phyloP scores from a whole-genome alignment of 2,888 invertebrate genomes.

The Neocrepidodera transversa region DNA sequence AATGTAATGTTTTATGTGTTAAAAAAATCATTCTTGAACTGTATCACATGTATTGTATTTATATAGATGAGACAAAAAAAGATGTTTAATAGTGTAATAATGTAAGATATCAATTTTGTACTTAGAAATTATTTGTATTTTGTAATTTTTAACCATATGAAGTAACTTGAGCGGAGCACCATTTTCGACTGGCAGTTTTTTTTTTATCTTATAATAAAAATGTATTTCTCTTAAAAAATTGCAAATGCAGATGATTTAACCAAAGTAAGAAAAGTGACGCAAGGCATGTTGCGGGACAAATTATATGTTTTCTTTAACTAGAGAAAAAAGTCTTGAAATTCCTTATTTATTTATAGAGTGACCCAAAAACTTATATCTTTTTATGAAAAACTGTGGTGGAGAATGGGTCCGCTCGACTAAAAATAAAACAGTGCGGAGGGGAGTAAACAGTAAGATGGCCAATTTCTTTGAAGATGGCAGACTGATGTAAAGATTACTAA shows the following conservation, averaged over 20 bases:
- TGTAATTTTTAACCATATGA: slow-evolving; percentile 48
- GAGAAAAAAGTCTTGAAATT: no score
- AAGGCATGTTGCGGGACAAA: no score
- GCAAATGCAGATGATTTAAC: no score
- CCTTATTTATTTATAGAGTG: no score
- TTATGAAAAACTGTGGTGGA: slow-evolving; percentile 2
- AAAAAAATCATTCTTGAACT: slow-evolving; percentile 52
- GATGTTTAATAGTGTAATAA: slow-evolving; percentile 56
- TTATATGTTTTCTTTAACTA: no score
- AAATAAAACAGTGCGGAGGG: slow-evolving; percentile 47
- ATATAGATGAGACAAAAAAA: slow-evolving; percentile 46
- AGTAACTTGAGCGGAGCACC: slow-evolving; percentile 24
- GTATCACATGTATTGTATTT: slow-evolving; percentile 56
- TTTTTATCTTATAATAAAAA: background rate
- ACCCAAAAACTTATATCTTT: no score
- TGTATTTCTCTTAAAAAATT: no score
- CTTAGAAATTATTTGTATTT: slow-evolving; percentile 54
- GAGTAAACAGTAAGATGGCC: slow-evolving; percentile 52
- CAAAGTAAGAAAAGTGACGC: no score
- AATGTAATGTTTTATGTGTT: slow-evolving; percentile 36
- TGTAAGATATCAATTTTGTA: slow-evolving; percentile 56
- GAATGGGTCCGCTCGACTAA: slow-evolving; percentile 13
- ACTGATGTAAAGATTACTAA: slow-evolving; percentile 63
- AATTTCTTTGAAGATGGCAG: slow-evolving; percentile 55
- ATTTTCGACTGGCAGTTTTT: slow-evolving; percentile 28